A percentile compares a stretch with the other conserved stretches of the same genome.
Evolutionary conservation across 2,888 invertebrate species (phyloP).

Genomic region (Amaurobius ferox): DNA sequence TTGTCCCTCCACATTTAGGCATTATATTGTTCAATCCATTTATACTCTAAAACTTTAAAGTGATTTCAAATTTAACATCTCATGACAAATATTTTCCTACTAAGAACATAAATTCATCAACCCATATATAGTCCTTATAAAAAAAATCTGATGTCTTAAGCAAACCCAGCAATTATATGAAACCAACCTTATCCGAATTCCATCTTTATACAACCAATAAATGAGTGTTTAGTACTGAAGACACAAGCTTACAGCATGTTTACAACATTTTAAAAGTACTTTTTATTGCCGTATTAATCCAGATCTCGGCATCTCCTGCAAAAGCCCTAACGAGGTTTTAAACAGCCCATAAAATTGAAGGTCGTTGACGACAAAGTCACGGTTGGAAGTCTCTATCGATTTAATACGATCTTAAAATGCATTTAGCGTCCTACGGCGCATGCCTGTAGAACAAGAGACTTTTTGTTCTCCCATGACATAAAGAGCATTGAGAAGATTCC

Average conservation of each 20-base stretch:
- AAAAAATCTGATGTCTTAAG: background rate
- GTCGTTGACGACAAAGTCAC: background rate
- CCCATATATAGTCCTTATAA: background rate
- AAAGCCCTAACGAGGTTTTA: slow-evolving; percentile 32
- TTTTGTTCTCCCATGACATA: background rate
- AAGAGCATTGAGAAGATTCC: background rate
- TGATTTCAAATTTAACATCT: no score
- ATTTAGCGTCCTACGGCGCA: background rate
- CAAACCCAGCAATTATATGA: background rate
- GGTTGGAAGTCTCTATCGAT: slow-evolving; percentile 21
- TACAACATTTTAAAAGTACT: background rate
- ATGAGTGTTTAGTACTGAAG: background rate
- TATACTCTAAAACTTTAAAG: no score
- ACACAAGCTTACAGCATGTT: background rate
- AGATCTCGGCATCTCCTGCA: background rate
- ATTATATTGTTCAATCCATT: no score
- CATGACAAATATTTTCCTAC: no score
- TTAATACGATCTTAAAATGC: slow-evolving; percentile 16
- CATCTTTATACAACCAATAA: background rate
- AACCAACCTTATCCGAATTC: background rate
- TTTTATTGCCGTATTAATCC: background rate
- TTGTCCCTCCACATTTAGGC: no score
- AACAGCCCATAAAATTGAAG: slow-evolving; percentile 37
- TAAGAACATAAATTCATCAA: no score
- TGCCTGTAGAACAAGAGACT: background rate